Base-by-base conservation (phyloP, 2,888 invertebrate genomes). In the Apantesis nais region DNA sequence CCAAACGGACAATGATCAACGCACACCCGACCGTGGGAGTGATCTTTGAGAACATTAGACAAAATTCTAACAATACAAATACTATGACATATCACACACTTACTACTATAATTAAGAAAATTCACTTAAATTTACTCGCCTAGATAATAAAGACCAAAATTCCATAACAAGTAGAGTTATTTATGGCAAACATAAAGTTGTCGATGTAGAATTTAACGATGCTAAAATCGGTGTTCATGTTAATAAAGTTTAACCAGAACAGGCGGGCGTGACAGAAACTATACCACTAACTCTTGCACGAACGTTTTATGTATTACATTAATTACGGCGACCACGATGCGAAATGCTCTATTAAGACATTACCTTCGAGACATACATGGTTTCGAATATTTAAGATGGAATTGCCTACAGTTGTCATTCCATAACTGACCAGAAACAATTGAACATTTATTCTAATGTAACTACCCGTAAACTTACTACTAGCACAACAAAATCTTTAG, bases 21-120 rank as follows among this genome's bases (percentile, higher is more conserved):
- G 87, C 87, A 89, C 88, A 87, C 84, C 81, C 83, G 86, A 89
- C 87, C 92, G 93, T 94, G 94, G 88, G 94, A 94, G 88, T 87
- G 82, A 87, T 88, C 89, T 90, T 91, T 91, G 87, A 86, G 89
- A 89, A 88, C 82, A 80, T 83, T 84, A 86, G 80, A 86, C 88
- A 76, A 82, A 86, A 84, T 84, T 82, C 79, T 62, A 85, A 84
- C 82, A 82, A 87, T 84, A 82, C 85, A 88, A 82, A 84, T 76
- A 77, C 74, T 82, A 74, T 80, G 81, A 80, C 79, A 80, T 76
- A 85, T 82, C 80, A 79, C 78, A 86, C 82, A 81, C 74, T 83
- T 78, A 79, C 72, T 72, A 62, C 78, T 78, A 75, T 76, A 71
- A 71, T 65, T 78, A 73, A 66, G 75, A 75, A 80, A 79, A 58